These are phyloP conservation scores for Takifugu rubripes DNA, from an alignment of 2,797 vertebrate genomes.

Conservation along the genomic window DNA sequence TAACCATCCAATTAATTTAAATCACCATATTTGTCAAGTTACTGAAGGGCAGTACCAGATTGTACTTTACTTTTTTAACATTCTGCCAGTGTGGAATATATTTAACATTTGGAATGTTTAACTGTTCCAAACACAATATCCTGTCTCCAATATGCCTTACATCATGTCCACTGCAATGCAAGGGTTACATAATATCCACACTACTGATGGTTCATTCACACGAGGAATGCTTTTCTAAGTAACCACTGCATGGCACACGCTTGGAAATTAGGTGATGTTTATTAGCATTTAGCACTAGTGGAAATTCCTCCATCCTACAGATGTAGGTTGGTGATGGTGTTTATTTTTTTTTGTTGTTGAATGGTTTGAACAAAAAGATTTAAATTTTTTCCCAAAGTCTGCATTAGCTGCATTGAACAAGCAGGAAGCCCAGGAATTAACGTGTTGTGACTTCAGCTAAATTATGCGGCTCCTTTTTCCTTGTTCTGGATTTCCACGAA, in stretches of 20 bases:
- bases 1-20: no score
- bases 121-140: conserved; percentile 16
- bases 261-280: conserved; percentile 9
- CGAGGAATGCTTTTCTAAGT: conserved; percentile 7
- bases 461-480: no score
- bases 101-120: background rate
- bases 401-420: no score
- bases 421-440: no score
- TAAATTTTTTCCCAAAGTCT: no score
- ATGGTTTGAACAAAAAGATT: no score
- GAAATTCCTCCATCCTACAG: no score
- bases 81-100: conserved; percentile 4
- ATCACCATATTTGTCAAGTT: background rate
- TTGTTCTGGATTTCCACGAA: no score
- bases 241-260: conserved; percentile 2
- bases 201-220: background rate
- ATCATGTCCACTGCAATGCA: background rate
- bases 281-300: conserved; percentile 4
- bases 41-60: no score
- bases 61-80: conserved; percentile 2
- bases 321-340: no score
- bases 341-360: no score
- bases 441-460: no score
- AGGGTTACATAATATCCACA: background rate
- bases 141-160: background rate